These are phyloP conservation scores for Ornithoptera priamus DNA, from an alignment of 2,888 invertebrate species.

Conservation along the genomic window DNA sequence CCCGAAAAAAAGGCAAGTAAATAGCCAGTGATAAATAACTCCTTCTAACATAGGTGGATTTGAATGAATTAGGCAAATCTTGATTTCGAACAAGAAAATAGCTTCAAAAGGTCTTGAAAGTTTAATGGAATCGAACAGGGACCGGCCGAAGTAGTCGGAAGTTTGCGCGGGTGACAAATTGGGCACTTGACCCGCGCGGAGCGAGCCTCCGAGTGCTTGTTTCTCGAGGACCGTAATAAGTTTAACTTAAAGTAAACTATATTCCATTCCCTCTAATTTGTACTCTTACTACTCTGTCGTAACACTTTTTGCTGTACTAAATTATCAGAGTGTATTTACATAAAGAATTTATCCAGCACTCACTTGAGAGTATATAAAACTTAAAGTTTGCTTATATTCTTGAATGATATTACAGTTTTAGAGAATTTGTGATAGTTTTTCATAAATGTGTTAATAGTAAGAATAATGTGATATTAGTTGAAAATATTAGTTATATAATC, in stretches of 20 bases:
- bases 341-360: conserved; percentile 28
- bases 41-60: conserved; percentile 39
- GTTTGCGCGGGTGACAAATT: conserved; percentile 79
- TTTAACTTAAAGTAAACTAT: conserved; percentile 80
- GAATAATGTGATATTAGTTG: background rate
- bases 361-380: background rate
- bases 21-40: conserved; percentile 7
- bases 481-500: no score
- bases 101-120: conserved; percentile 78
- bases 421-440: background rate
- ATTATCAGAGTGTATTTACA: conserved; percentile 55
- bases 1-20: background rate
- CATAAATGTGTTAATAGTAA: background rate
- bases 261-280: conserved; percentile 78
- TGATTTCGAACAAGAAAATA: conserved; percentile 75
- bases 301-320: conserved; percentile 61
- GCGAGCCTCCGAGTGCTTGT: conserved; percentile 72
- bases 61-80: conserved; percentile 74
- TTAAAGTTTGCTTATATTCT: conserved; percentile 15
- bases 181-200: conserved; percentile 77
- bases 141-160: conserved; percentile 68
- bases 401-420: conserved; percentile 30
- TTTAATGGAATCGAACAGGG: conserved; percentile 80
- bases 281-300: conserved; percentile 54
- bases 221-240: conserved; percentile 78